A percentile compares a stretch with the other conserved stretches of the same genome.
Conservation (phyloP, 2,113 vertebrate species). For the Bubo scandiacus region DNA sequence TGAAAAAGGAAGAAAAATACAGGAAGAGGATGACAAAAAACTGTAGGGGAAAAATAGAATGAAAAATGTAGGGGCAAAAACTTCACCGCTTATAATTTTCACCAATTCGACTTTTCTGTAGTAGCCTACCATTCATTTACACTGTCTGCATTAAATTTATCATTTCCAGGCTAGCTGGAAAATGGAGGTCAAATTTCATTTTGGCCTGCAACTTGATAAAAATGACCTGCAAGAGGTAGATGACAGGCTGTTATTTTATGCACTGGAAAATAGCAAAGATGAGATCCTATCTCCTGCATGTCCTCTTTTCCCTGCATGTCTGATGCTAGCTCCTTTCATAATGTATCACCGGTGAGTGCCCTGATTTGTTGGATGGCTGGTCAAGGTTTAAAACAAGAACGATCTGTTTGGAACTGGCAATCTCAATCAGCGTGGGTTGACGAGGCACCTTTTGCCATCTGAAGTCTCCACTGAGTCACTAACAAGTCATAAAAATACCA, state of each 20-base stretch:
- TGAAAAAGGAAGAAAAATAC: background rate
- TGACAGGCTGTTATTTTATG: constrained; percentile 81
- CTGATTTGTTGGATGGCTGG: constrained; percentile 66
- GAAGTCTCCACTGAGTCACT: constrained; percentile 57
- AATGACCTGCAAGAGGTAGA: constrained; percentile 76
- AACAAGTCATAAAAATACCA: constrained; percentile 70
- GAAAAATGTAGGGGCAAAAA: background rate
- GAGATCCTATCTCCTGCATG: constrained; percentile 33
- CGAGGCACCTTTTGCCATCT: constrained; percentile 37
- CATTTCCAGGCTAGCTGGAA: constrained; percentile 58
- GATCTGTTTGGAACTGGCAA: constrained; percentile 61
- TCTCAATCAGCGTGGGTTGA: constrained; percentile 57
- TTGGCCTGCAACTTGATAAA: constrained; percentile 75
- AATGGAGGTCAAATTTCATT: constrained; percentile 80
- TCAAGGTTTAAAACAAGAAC: constrained; percentile 66
- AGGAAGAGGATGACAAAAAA: background rate
- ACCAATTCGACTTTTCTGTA: constrained; percentile 1
- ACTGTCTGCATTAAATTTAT: constrained; percentile 69
- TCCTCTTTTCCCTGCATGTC: constrained; percentile 29
- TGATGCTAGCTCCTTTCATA: constrained; percentile 8
- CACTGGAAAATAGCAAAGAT: constrained; percentile 72
- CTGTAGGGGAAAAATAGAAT: background rate
- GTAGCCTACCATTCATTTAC: constrained; percentile 50
- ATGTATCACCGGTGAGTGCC: constrained; percentile 7
- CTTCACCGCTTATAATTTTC: constrained; percentile 35